Evolutionary conservation across 1,140 invertebrate genomes (phyloP), one percentile per base, ranked within the genome.

Genomic region (Drosophila ohnishii): DNA sequence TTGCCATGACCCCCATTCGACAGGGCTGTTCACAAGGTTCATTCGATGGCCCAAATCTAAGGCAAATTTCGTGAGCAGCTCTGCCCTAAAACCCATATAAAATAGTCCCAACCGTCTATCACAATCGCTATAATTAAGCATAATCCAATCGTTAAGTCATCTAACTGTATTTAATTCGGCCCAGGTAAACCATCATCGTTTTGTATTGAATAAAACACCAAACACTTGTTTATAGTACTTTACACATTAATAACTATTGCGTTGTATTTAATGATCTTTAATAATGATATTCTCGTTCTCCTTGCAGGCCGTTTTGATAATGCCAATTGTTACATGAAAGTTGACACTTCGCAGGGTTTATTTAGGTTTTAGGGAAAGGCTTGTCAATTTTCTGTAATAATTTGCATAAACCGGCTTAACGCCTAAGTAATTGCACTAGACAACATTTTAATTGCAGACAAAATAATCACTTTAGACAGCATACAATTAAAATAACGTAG

Each of bases 241-340:
- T 44, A 50, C 39, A 42, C 47, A 57, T 59, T 71, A 35, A 58
- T 14, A 30, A 58, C 16, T 32, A 6, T 53, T 14, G 50, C 22
- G 25, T 10, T 48, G 19, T 30, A 32, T 28, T 57, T 28, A 6
- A 28, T 28, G 5, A 28, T 28, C 5, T 56, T 48, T 70, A 22
- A 39, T 70, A 7, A 48, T 35, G 10, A 7, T 40, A 5, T 40
- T 48, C 42, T 34, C 8, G 16, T 70, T 40, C 30, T 47, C 10
- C 32, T 75, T 83, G 66, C 80, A 85, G 78, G 14, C 2, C 19
- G 50, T 66, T 62, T 37, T 8, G 80, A 90, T 90, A 90, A 90
- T 90, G 88, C 88, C 88, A 90, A 88, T 90, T 90, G 88, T 90
- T 88, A 80, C 88, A 85, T 78, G 83, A 90, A 81, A 82, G 78